These are phyloP conservation scores for Glaucidium brasilianum DNA, from an alignment of 2,113 vertebrate species.

Conservation along the genomic window DNA sequence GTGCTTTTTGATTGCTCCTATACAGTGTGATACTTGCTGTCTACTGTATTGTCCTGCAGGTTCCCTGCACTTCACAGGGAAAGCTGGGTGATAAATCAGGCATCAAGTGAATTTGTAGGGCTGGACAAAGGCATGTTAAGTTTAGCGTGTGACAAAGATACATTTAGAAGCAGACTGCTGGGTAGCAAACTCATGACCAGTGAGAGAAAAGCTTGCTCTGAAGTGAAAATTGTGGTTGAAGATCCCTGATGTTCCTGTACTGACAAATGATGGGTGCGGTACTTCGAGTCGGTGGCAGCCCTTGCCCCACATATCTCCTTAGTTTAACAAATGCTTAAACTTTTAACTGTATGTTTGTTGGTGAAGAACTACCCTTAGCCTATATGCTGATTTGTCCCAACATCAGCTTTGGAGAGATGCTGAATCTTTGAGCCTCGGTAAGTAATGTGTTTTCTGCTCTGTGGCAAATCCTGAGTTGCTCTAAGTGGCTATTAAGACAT, in stretches of 20 bases:
- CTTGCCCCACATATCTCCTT: neutral
- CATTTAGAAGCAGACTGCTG: neutral
- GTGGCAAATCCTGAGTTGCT: neutral
- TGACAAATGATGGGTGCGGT: neutral
- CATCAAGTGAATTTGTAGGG: neutral
- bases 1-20: neutral
- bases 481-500: neutral
- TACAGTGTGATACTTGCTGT: neutral
- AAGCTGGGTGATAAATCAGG: neutral
- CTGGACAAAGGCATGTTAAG: neutral
- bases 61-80: neutral
- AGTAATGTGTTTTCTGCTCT: neutral
- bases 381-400: neutral
- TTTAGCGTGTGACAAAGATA: neutral
- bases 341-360: neutral
- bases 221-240: neutral
- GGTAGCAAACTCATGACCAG: neutral
- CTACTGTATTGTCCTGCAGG: neutral
- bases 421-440: neutral
- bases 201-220: neutral
- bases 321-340: neutral
- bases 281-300: neutral
- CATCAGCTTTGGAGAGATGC: neutral
- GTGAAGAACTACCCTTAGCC: neutral
- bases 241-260: neutral